Percentiles rank a stretch among this genome's conserved stretches.
phyloP scores from a whole-genome alignment of 2,113 vertebrate species.

The Hyla sarda region DNA sequence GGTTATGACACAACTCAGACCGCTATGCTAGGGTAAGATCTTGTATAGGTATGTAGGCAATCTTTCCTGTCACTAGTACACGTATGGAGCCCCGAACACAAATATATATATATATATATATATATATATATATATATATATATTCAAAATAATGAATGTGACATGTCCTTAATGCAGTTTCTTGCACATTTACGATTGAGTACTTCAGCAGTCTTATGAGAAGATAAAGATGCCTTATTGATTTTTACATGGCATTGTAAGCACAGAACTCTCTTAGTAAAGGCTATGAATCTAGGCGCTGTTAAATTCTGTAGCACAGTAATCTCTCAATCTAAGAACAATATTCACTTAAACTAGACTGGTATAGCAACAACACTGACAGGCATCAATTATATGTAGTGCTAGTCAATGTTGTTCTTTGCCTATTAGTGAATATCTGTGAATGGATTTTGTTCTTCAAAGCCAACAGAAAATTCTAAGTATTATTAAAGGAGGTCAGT shows the following conservation, averaged over 20 bases:
- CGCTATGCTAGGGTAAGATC: too few species aligned
- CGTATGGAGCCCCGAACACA: too few species aligned
- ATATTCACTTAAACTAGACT: background rate
- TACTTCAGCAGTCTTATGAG: background rate
- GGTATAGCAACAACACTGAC: background rate
- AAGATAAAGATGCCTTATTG: conserved; percentile 7
- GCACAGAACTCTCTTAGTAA: background rate
- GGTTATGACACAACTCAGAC: too few species aligned
- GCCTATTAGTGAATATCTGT: background rate
- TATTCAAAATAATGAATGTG: conserved; percentile 2
- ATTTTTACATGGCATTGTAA: conserved; percentile 22
- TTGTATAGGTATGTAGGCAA: too few species aligned
- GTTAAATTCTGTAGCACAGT: background rate
- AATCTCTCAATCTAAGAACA: conserved; percentile 6
- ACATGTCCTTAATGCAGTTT: conserved; percentile 1
- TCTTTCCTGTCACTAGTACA: too few species aligned
- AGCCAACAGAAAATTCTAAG: too few species aligned
- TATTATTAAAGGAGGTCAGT: too few species aligned
- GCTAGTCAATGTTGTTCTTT: too few species aligned
- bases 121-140: too few species aligned
- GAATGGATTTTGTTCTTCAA: too few species aligned
- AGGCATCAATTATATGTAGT: background rate
- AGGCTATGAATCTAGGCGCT: background rate
- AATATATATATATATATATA: too few species aligned
- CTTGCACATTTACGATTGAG: background rate